Base-by-base conservation (phyloP, 2,797 vertebrate species). In the Tinamus major region DNA sequence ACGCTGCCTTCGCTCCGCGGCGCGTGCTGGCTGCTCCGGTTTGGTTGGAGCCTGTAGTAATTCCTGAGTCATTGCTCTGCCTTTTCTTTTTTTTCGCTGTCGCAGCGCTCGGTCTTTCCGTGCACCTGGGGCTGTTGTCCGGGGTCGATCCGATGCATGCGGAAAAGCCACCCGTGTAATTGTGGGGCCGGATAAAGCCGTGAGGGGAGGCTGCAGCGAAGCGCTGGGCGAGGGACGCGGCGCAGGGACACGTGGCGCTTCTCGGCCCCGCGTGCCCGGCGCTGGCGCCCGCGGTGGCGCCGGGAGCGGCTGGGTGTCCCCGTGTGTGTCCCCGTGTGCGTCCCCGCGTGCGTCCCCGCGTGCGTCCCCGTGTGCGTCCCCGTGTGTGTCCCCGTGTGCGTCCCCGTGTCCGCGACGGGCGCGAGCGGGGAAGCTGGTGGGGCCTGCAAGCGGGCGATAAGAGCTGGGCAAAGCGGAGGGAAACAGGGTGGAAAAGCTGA, bases 41-140 rank as follows among this genome's bases (percentile, higher is more conserved):
- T 89, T 39, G 20, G 9, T 11, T 46, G 83, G 91, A 92, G 82
- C 94, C 94, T 42, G 90, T 49, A 78, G 87, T 95, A 21, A 87
- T 31, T 85, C n/a, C 95, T 92, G 97, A 97, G 96, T 95, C 97
- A 94, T 90, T 78, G 93, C 76, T 80, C 74, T 85, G 24, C 20
- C 79, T 65, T 71, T 48, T 48, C 20, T 46, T 46, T 46, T 20
- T 46, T 49, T 49, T 24, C 89, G 78, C 18, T 79, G 29, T 49
- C 7, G 2, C 86, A 92, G 95, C 31, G 0, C 77, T 91, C 42
- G 4, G 59, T 46, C 85, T 93, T 71, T 68, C 41, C 15, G 10
- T 90, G 90, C 17, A 64, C 93, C 84, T 41, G 71, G 96, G 92
- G 69, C 53, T 68, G 81, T 79, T 95, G 92, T 87, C 94, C 93